Evolutionary conservation across 2,113 vertebrate species (phyloP).

Genomic region (Oreochromis tanganicae): DNA sequence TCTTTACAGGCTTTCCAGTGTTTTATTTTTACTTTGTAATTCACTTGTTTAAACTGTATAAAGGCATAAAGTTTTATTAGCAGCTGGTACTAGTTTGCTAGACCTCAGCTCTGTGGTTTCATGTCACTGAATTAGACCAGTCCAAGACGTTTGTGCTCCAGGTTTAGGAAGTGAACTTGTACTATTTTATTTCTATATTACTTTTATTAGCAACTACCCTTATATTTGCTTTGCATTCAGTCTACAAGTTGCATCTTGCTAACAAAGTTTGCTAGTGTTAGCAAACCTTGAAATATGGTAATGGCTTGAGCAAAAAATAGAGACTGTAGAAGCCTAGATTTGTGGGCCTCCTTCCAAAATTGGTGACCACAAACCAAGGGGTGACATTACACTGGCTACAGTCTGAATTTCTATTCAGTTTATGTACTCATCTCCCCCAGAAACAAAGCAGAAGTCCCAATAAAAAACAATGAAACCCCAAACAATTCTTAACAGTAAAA

Average conservation of each 20-base stretch:
- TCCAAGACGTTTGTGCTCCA: not conserved
- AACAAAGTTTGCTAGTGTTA: not conserved
- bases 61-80: not conserved
- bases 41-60: not conserved
- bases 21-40: not conserved
- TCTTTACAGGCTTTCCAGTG: accelerated
- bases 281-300: not conserved
- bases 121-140: not conserved
- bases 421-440: not conserved
- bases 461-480: not conserved
- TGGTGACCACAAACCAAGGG: not conserved
- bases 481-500: not conserved
- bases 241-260: not conserved
- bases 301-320: not conserved
- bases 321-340: not conserved
- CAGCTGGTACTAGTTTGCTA: not conserved
- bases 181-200: not conserved
- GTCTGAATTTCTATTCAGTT: not conserved
- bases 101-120: not conserved
- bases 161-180: not conserved
- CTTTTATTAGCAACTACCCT: not conserved
- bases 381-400: not conserved
- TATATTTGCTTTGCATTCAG: not conserved
- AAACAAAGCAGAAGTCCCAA: not conserved
- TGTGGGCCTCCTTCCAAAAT: not conserved